These are phyloP conservation scores for Oreochromis grahami DNA, from an alignment of 2,797 vertebrate species.

Conservation along the genomic window DNA sequence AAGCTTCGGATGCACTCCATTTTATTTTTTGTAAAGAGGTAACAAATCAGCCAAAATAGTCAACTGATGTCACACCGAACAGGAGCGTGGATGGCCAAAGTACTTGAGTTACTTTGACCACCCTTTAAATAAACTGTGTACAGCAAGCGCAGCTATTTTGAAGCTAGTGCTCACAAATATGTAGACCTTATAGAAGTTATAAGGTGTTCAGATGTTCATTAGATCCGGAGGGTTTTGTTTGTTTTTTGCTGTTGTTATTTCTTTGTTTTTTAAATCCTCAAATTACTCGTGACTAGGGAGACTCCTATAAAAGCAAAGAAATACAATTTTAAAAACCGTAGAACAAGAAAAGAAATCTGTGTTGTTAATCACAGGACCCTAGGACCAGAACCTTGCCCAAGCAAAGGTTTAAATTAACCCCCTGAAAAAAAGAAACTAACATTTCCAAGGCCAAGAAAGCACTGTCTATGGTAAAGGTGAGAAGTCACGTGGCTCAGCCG, in stretches of 20 bases:
- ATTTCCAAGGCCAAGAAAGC: not conserved
- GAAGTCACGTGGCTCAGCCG: not conserved
- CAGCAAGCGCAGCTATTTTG: not conserved
- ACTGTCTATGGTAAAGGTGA: not conserved
- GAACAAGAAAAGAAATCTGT: not conserved
- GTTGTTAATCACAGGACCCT: not conserved
- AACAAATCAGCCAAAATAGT: not conserved
- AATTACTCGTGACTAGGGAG: not conserved
- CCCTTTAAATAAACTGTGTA: not conserved
- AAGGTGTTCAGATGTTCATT: not conserved
- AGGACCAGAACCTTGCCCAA: not conserved
- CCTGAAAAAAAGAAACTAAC: not conserved
- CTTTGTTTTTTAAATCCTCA: not conserved
- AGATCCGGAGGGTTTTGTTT: fast-evolving
- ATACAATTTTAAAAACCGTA: not conserved
- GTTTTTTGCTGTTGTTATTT: not conserved
- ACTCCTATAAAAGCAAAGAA: not conserved
- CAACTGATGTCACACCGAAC: not conserved
- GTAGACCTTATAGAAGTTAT: not conserved
- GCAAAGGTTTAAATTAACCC: not conserved
- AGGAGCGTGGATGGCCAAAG: not conserved
- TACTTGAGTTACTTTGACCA: not conserved
- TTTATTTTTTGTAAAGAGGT: not conserved
- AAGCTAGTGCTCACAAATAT: not conserved
- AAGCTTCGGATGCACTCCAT: not conserved